Evolutionary conservation across 2,113 vertebrate genomes (phyloP), one percentile per base, ranked within the genome.

Genomic region (Callipepla squamata): DNA sequence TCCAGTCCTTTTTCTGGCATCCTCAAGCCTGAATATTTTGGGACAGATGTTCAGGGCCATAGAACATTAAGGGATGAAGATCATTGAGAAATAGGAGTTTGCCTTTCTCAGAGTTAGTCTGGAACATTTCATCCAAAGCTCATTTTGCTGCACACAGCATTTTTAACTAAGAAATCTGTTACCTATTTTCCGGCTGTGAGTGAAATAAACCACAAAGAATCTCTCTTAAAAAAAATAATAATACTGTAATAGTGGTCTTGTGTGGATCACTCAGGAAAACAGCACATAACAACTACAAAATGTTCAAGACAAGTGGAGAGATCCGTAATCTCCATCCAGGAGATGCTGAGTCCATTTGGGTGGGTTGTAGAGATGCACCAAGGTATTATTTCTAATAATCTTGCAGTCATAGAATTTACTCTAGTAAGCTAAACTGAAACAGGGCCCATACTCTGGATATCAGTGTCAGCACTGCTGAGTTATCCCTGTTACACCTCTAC

Each of bases 1-100:
- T 92, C 68, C 66, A 78, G 51, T 42, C 38, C 44, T 87, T 47
- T 67, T 36, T 86, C 57, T 95, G 93, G 85, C 88, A 93, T 69
- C n/a, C 57, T 63, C 20, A 13, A 92, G 68, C 55, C 76, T 90
- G 77, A 78, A 78, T 83, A 72, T 70, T 93, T 80, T 72, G 51
- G 73, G 92, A 78, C 68, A 88, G 80, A 93, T 88, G 85, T 80
- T 90, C 61, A 65, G 51, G 67, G 42, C 67, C 50, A 30, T 61
- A 61, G 65, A 74, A 90, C 65, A 36, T 44, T 75, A 17, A 79
- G 25, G 90, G 73, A 63, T 63, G 40, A 40, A 63, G 69, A 74
- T 88, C 61, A 36, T 44, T 75, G 15, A 79, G 32, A 90, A 76
- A 63, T 19, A 40, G 36, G 61, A 63, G 38, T 63, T 93, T 80